Evolutionary conservation across 1,140 invertebrate species (phyloP), one percentile per base, ranked within the genome.

Genomic region (Lucilia cuprina): DNA sequence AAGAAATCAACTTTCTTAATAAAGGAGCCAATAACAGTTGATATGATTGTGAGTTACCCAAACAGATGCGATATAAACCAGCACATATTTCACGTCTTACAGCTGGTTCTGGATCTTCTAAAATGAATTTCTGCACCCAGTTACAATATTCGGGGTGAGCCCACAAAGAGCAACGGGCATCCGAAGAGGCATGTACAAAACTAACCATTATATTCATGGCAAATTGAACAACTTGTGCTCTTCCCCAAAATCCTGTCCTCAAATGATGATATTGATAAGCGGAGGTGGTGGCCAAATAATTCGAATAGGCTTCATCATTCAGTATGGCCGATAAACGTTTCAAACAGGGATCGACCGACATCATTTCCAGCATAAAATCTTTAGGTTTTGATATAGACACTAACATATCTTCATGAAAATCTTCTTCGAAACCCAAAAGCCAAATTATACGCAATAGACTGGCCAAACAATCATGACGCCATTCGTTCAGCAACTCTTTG

Each of bases 401-500:
- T 30, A 95, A 91, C 82, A 95, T 95, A 83, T 96, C 95, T 0
- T 91, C 90, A 82, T 91, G 87, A 83, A 92, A 92, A 19, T 92
- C 89, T 74, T 92, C 92, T 83, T 95, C 93, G 5, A 97, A 95
- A 0, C 97, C 97, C 74, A 98, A 94, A 84, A 97, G 94, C 91
- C 95, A 98, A 21, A 98, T 91, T 17, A 91, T 91, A 41, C 90
- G 96, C 17, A 98, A 89, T 13, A 99, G 90, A 86, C 96, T 95
- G 0, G 97, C 96, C 12, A 98, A 92, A 90, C 97, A 98, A 88
- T 99, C 98, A 91, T 98, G 97, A 83, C 97, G 95, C 98, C 98
- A 98, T 92, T 98, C 96, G 86, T 95, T 96, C 70, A 96, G 94
- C 83, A 96, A 93, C 77, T 93, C 94, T 74, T 88, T 87, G 19